Conservation (phyloP, 2,888 invertebrate species). For the Melieria omissa region DNA sequence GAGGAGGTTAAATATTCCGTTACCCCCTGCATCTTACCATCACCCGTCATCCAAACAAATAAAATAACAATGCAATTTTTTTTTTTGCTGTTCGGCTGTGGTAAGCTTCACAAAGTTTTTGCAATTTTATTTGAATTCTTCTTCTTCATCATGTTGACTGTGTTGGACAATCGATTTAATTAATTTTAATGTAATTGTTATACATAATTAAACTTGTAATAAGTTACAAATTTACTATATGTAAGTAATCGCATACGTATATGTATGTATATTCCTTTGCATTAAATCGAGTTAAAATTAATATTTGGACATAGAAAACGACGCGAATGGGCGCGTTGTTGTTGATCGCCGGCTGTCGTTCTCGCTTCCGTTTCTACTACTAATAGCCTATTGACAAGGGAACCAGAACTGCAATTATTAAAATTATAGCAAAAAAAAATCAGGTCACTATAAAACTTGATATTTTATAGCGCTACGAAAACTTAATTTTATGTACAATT, state of each 20-base stretch:
- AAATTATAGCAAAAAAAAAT: neutral
- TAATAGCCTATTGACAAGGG: no score
- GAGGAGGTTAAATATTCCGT: no score
- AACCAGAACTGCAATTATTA: no score
- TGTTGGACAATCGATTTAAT: conserved; percentile 13
- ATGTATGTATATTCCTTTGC: neutral
- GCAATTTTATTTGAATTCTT: conserved; percentile 25
- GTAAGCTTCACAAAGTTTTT: conserved; percentile 29
- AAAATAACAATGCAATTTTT: neutral
- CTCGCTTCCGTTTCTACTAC: no score
- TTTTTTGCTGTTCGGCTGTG: conserved; percentile 23
- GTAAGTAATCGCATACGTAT: neutral
- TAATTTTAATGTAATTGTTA: conserved; percentile 15
- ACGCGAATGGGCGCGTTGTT: no score
- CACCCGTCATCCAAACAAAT: no score
- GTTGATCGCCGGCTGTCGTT: no score
- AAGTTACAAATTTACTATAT: neutral
- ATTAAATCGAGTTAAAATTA: no score
- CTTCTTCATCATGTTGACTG: conserved; percentile 13
- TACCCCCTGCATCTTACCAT: no score
- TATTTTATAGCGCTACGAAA: neutral
- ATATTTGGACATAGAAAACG: no score
- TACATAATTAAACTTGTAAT: neutral
- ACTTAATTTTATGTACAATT: neutral
- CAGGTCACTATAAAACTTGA: conserved; percentile 1